A percentile compares a stretch with the other conserved stretches of the same genome.
These are phyloP conservation scores for Halesus radiatus DNA, from an alignment of 1,140 invertebrate species.

Conservation along the genomic window DNA sequence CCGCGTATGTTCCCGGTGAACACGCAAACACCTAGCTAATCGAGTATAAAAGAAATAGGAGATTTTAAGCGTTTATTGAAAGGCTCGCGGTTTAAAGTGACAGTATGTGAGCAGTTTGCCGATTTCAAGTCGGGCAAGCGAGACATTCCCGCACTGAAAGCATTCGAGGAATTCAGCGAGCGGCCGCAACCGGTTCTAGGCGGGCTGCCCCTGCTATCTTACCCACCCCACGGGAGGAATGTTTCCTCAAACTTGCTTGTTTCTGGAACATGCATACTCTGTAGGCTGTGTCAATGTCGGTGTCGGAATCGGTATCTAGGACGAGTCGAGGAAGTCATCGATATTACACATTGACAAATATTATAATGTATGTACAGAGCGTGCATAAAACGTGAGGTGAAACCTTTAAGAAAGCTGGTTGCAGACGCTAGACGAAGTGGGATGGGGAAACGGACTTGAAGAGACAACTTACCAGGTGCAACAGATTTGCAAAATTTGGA, in stretches of 20 bases:
- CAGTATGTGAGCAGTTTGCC: too few relatives aligned
- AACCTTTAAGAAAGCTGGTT: background rate
- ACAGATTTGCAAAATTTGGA: background rate
- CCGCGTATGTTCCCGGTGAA: too few relatives aligned
- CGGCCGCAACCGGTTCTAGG: constrained; percentile 16
- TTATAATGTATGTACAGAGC: background rate
- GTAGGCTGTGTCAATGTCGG: background rate
- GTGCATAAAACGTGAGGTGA: too few relatives aligned
- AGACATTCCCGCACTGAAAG: background rate
- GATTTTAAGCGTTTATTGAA: too few relatives aligned
- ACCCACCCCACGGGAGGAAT: constrained; percentile 6
- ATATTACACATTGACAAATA: background rate
- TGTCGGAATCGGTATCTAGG: too few relatives aligned
- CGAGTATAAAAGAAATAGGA: too few relatives aligned
- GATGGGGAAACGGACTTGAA: background rate
- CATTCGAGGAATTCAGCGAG: constrained; percentile 16
- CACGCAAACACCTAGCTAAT: too few relatives aligned
- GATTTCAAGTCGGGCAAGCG: too few relatives aligned
- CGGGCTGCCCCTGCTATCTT: background rate
- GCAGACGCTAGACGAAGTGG: background rate
- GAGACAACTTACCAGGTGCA: background rate
- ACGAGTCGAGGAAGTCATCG: background rate
- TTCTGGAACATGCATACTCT: constrained; percentile 1
- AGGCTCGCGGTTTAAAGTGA: too few relatives aligned
- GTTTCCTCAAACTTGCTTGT: background rate